Evolutionary conservation across 2,113 vertebrate species (phyloP).

Genomic region (Ciconia maguari): DNA sequence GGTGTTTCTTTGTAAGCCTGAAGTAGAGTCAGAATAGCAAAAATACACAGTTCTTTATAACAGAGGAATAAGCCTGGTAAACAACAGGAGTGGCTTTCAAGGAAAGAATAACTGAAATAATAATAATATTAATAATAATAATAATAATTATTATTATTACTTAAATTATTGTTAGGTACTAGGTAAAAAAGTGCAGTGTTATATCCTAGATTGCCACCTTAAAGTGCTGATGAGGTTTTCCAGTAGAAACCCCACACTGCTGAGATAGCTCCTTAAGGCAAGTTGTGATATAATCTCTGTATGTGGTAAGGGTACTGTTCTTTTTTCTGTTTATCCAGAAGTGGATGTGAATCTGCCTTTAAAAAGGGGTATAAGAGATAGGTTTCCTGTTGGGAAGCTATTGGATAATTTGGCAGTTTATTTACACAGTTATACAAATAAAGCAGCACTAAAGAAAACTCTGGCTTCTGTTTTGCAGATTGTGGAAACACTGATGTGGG

Average conservation of each 20-base stretch:
- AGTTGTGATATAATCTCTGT: neutral
- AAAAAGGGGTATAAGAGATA: neutral
- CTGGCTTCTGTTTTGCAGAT: conserved; percentile 69
- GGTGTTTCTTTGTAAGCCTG: neutral
- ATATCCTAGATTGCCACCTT: neutral
- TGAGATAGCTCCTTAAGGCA: neutral
- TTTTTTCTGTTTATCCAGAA: neutral
- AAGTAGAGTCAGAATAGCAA: neutral
- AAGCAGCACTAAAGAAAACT: neutral
- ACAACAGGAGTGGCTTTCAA: neutral
- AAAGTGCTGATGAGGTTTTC: neutral
- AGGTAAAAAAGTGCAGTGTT: neutral
- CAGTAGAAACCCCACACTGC: neutral
- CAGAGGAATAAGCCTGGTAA: neutral
- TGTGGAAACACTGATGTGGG: conserved; percentile 80
- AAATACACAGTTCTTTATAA: neutral
- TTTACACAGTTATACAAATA: neutral
- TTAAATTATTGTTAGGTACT: neutral
- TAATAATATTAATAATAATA: too few relatives aligned
- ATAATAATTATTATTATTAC: neutral
- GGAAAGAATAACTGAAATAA: neutral
- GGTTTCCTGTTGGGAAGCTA: neutral
- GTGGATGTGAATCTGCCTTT: neutral
- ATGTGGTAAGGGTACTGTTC: neutral
- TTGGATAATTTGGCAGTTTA: neutral